A percentile compares a stretch with the other conserved stretches of the same genome.
Conservation (phyloP, 2,888 invertebrate species). For the Heliconius erato region DNA sequence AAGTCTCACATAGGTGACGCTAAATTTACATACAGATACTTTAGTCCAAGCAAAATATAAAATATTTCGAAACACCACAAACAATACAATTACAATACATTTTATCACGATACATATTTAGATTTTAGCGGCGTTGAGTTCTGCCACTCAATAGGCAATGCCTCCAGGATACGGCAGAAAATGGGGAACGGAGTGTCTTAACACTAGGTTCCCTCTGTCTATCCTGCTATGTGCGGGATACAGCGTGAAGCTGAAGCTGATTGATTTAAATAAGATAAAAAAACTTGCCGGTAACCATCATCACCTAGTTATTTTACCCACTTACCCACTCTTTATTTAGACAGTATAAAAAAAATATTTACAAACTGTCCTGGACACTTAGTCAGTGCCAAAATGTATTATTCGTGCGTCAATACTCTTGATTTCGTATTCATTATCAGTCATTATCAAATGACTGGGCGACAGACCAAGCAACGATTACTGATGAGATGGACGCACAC, state of each 20-base stretch:
- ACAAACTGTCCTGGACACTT: background rate
- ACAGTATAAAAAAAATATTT: background rate
- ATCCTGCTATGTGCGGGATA: too few relatives aligned
- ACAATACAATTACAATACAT: background rate
- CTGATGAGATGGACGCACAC: slow-evolving; percentile 42
- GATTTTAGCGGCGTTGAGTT: too few relatives aligned
- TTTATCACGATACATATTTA: too few relatives aligned
- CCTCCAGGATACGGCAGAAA: too few relatives aligned
- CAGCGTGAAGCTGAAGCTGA: too few relatives aligned
- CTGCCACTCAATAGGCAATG: too few relatives aligned
- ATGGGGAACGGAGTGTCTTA: too few relatives aligned
- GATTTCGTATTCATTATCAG: slow-evolving; percentile 33
- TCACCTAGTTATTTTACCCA: background rate
- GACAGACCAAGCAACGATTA: slow-evolving; percentile 37
- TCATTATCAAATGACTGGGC: slow-evolving; percentile 27
- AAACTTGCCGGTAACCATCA: background rate
- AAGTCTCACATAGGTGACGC: background rate
- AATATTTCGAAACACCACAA: background rate
- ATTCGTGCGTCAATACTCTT: slow-evolving; percentile 33
- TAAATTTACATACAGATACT: background rate
- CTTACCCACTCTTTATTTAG: background rate
- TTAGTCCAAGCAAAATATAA: background rate
- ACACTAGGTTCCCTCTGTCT: too few relatives aligned
- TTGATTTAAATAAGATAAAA: too few relatives aligned
- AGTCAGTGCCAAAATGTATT: slow-evolving; percentile 14